Evolutionary conservation across 2,888 invertebrate species (phyloP).

Genomic region (Athetis lepigone): DNA sequence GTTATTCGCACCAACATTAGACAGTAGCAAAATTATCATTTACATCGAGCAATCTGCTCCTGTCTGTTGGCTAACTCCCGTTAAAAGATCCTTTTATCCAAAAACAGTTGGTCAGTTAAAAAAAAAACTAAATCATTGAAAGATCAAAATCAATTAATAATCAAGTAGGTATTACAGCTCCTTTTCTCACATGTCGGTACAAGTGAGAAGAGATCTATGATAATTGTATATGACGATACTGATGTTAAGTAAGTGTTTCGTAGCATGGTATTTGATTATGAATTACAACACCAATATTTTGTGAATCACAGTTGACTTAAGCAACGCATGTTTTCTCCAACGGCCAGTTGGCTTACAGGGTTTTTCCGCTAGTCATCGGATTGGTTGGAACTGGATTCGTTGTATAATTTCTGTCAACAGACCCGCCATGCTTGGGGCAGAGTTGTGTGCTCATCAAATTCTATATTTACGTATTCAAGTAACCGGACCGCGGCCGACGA

Average conservation of each 20-base stretch:
- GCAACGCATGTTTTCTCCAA: constrained; percentile 27
- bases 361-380: constrained; percentile 44
- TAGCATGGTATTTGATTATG: constrained; percentile 7
- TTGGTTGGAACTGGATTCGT: constrained; percentile 49
- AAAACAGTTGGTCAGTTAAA: no score
- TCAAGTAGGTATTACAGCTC: no score
- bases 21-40: no score
- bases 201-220: not conserved
- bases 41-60: no score
- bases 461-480: constrained; percentile 60
- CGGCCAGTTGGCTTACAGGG: constrained; percentile 21
- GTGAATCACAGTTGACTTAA: constrained; percentile 40
- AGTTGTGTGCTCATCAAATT: constrained; percentile 52
- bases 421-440: constrained; percentile 29
- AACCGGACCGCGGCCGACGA: constrained; percentile 42
- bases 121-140: no score
- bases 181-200: no score
- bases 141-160: no score
- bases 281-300: constrained; percentile 36
- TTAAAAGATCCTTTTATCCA: no score
- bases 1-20: constrained; percentile 49
- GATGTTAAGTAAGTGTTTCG: constrained; percentile 5
- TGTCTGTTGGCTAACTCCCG: no score
- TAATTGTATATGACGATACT: not conserved
- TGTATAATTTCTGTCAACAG: constrained; percentile 53